Evolutionary conservation across 2,888 invertebrate species (phyloP).

Genomic region (Chrysodeixis includens): DNA sequence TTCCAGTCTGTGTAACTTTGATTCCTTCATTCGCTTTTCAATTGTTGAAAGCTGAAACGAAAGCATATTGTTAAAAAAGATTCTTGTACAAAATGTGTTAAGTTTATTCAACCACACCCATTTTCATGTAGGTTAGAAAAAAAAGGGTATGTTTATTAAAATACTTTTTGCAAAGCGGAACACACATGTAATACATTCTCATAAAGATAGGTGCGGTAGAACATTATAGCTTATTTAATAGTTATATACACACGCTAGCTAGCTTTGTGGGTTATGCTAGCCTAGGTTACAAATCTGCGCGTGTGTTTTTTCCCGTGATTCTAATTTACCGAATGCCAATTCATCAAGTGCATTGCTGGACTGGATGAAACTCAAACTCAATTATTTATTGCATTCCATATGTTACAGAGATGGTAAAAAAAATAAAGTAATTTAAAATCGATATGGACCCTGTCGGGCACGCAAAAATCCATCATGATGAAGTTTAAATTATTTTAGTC

Average conservation of each 20-base stretch:
- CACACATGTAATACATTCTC: neutral
- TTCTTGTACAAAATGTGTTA: neutral
- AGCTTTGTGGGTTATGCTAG: no score
- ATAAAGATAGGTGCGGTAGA: conserved; percentile 6
- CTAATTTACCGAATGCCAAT: no score
- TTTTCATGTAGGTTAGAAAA: neutral
- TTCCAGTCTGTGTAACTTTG: conserved; percentile 57
- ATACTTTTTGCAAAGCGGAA: neutral
- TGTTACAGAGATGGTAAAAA: no score
- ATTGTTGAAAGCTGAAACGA: conserved; percentile 77
- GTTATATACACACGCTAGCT: neutral
- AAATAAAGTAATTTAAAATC: no score
- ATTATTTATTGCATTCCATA: no score
- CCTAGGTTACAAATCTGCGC: neutral
- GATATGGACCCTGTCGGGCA: no score
- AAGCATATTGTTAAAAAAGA: conserved; percentile 13
- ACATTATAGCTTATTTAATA: neutral
- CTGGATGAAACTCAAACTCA: no score
- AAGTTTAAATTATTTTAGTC: no score
- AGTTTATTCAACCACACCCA: neutral
- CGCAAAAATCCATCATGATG: no score
- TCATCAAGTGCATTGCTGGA: no score
- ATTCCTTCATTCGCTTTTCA: conserved; percentile 57
- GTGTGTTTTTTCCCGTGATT: neutral
- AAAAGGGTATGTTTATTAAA: neutral